Conservation (phyloP, 2,113 vertebrate genomes). For the Pandion haliaetus region DNA sequence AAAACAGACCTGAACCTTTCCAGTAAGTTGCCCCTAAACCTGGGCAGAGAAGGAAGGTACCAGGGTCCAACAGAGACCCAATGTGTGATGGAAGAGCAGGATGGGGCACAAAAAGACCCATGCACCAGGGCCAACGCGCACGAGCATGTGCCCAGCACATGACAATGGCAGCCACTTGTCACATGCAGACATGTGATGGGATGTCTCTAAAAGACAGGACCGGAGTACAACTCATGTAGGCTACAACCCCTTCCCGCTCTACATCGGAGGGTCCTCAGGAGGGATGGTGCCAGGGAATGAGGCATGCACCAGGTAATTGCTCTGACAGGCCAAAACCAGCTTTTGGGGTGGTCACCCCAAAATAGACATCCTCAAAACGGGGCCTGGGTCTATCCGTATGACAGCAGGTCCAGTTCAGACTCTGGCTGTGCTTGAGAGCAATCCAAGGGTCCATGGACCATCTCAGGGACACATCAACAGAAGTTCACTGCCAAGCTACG, state of each 20-base stretch:
- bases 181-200: background rate
- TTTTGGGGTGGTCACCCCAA: background rate
- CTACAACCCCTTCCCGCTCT: background rate
- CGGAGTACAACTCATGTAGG: background rate
- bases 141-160: rapidly evolving
- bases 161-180: background rate
- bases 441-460: background rate
- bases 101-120: background rate
- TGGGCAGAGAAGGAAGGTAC: background rate
- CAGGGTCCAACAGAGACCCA: background rate
- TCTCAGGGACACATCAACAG: background rate
- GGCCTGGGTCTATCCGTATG: background rate
- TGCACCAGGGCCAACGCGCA: background rate
- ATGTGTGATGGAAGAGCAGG: background rate
- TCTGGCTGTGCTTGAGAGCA: background rate
- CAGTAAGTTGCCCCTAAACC: background rate
- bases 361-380: background rate
- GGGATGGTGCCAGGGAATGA: background rate
- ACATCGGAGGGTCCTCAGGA: background rate
- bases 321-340: background rate
- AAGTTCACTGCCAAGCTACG: background rate
- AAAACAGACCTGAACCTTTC: background rate
- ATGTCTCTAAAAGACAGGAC: background rate
- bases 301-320: background rate
- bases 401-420: background rate